Base-by-base conservation (phyloP, 2,797 vertebrate genomes). In the Darevskia nairensis region DNA sequence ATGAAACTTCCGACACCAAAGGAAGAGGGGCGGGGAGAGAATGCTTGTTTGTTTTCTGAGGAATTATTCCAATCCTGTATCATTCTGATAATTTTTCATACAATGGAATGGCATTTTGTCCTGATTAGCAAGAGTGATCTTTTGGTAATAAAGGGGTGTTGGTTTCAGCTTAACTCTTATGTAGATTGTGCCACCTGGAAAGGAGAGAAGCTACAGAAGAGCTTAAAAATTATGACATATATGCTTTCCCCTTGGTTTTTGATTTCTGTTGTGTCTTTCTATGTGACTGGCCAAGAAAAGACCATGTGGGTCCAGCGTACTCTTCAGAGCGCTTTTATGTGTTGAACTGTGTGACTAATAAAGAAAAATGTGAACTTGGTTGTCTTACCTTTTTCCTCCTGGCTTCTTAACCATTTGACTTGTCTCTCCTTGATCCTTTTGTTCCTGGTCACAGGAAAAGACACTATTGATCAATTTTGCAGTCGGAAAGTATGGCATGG, bases 191-290 rank as follows among this genome's bases (percentile, higher is more conserved):
- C 64, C 66, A 86, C 25, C 32, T 71, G 44, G 89, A 82, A 6
- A 1, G 82, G 85, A 88, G 80, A 85, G 23, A 91, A 81, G 55
- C 86, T 94, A 87, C 75, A 90, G 84, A 88, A 93, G 85, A 90
- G 78, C 85, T 91, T 94, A 94, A 92, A 82, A 92, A 93, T 94
- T 94, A 90, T 93, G 86, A 89, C 74, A 0, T 0, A 90, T 80
- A n/a, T 2, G 78, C 66, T 92, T 76, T 25, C 89, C 75, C 84
- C 86, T 80, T 44, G 50, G 46, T 59, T 78, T 94, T 90, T 80
- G 44, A 23, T 88, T 35, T 13, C 91, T 66, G 9, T 85, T 0
- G 4, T 91, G 39, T 8, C 69, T 46, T 80, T 91, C 61, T 89
- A n/a, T 79, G 0, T 92, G 88, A 66, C 44, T 92, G 82, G 61